Evolutionary conservation across 2,113 vertebrate genomes (phyloP), one percentile per base, ranked within the genome.

Genomic region (Grantiella picta): DNA sequence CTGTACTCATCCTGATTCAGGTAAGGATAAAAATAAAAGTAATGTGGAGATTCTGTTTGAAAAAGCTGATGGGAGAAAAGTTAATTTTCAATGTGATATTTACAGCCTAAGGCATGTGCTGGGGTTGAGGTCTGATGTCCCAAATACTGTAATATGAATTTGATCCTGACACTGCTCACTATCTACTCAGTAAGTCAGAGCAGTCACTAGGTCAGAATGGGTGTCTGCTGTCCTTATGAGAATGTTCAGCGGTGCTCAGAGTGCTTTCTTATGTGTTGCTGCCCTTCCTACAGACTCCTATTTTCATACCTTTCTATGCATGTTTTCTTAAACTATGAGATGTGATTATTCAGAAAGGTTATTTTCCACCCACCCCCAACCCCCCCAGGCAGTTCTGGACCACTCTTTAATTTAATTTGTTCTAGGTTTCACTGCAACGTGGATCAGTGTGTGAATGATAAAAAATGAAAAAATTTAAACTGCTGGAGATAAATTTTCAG

Each of bases 1-100:
- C 96, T 98, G 98, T 93, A 96, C 97, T 77, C 97, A 97, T 42
- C 87, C 98, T 21, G 98, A 98, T 33, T 91, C 98, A 98, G 98
- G 99, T 99, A 94, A 98, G 96, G 18, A 86, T 79, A 91, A 93
- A 80, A 61, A 63, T 77, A 38, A 77, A 77, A 92, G 49, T 60
- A 78, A 87, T 71, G 18, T 4, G 35, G n/a, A 83, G 42, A 69
- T 76, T 64, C n/a, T 52, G 18, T 50, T 73, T 81, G 31, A 60
- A 90, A 79, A 92, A 40, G 9, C 15, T 52, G 11, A 50, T 92
- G 33, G 47, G 44, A 82, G 5, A 25, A 27, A 66, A 35, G 6
- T 42, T 42, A 38, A 29, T 85, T 85, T 92, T 82, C 56, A 63
- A 6, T n/a, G 27, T 70, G 79, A 27, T 91, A 11, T 64, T 92